Percentiles rank a stretch among this genome's conserved stretches.
phyloP scores from a whole-genome alignment of 2,888 invertebrate species.

The Zaprionus lineosus region DNA sequence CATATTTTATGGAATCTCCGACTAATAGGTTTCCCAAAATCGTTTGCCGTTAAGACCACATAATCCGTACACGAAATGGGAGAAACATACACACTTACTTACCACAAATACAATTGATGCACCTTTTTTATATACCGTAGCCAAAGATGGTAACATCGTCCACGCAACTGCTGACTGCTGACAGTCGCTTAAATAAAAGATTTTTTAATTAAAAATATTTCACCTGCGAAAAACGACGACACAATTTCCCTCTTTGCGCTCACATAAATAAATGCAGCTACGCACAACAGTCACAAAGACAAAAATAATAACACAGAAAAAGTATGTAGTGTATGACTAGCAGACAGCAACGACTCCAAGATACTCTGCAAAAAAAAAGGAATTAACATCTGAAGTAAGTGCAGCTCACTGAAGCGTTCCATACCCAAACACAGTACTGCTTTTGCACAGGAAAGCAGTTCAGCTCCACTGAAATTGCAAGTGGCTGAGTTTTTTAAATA shows the following conservation, averaged over 20 bases:
- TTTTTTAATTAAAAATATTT: conserved; percentile 77
- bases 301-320: conserved; percentile 10
- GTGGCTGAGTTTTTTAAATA: too few species aligned
- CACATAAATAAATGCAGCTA: conserved; percentile 69
- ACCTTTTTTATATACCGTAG: conserved; percentile 34
- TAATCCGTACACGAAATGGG: conserved; percentile 33
- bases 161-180: too few species aligned
- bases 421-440: too few species aligned
- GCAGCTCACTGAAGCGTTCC: too few species aligned
- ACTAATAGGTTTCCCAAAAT: too few species aligned
- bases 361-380: neutral
- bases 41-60: conserved; percentile 39
- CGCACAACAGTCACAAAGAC: conserved; percentile 40
- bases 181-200: conserved; percentile 76
- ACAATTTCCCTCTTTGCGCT: conserved; percentile 66
- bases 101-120: conserved; percentile 42
- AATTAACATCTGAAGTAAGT: too few species aligned
- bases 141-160: too few species aligned
- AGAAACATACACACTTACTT: neutral
- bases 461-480: too few species aligned
- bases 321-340: neutral
- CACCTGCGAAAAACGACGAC: conserved; percentile 67
- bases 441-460: too few species aligned
- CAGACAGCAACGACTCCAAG: conserved; percentile 4
- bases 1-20: conserved; percentile 12